These are phyloP conservation scores for Parus major DNA, from an alignment of 2,113 vertebrate genomes.

Conservation along the genomic window DNA sequence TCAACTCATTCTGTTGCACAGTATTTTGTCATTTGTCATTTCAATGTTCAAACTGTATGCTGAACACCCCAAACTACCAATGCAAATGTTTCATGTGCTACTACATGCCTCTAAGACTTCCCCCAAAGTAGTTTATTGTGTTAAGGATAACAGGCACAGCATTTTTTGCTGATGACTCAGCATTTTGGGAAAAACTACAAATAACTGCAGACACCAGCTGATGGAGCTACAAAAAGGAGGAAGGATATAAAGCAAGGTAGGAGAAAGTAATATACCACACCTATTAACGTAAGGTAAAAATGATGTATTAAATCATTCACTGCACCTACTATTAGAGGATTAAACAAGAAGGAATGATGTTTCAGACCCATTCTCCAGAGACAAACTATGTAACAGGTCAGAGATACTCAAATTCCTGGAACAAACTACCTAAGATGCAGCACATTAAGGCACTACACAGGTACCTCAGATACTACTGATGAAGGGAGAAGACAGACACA, in stretches of 20 bases:
- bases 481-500: background rate
- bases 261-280: background rate
- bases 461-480: background rate
- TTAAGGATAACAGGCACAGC: background rate
- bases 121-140: background rate
- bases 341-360: background rate
- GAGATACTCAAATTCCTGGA: background rate
- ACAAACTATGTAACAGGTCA: background rate
- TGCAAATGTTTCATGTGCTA: background rate
- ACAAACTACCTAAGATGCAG: background rate
- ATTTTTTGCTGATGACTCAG: background rate
- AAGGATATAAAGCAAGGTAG: background rate
- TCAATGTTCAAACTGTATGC: background rate
- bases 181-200: background rate
- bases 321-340: background rate
- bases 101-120: background rate
- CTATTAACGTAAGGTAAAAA: background rate
- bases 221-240: background rate
- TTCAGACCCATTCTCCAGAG: background rate
- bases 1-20: background rate
- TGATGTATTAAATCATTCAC: too few species aligned
- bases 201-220: background rate
- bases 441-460: background rate
- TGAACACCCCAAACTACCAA: background rate
- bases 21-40: background rate